These are phyloP conservation scores for Eufriesea mexicana DNA, from an alignment of 1,140 invertebrate species.

Conservation along the genomic window DNA sequence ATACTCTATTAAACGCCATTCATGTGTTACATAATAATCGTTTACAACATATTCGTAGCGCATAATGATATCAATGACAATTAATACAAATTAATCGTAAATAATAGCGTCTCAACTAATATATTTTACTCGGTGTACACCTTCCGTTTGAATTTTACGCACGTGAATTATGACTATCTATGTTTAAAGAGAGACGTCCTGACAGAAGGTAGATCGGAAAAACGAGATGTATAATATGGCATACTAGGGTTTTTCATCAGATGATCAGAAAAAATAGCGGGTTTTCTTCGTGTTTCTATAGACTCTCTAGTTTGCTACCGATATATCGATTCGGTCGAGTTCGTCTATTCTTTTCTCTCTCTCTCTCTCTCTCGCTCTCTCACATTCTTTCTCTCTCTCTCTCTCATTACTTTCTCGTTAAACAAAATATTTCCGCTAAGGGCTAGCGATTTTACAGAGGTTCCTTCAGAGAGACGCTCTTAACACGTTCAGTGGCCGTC, in stretches of 20 bases:
- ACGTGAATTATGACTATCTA: slow-evolving; percentile 12
- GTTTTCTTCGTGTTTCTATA: slow-evolving; percentile 10
- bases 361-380: neutral
- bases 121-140: slow-evolving; percentile 35
- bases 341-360: neutral
- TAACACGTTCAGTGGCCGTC: slow-evolving; percentile 12
- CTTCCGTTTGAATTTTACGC: slow-evolving; percentile 13
- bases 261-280: slow-evolving; percentile 38
- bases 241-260: neutral
- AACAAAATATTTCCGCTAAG: slow-evolving; percentile 52
- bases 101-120: slow-evolving; percentile 63
- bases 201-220: slow-evolving; percentile 22
- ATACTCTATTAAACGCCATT: slow-evolving; percentile 73
- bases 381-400: neutral
- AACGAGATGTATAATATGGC: slow-evolving; percentile 26
- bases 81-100: slow-evolving; percentile 57
- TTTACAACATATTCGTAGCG: slow-evolving; percentile 63
- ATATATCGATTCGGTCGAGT: slow-evolving; percentile 4
- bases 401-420: slow-evolving; percentile 28
- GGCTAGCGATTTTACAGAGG: slow-evolving; percentile 30
- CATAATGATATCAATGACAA: slow-evolving; percentile 62
- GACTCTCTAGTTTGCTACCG: slow-evolving; percentile 23
- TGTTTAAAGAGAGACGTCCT: slow-evolving; percentile 16
- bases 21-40: slow-evolving; percentile 72
- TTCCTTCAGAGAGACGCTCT: neutral